phyloP scores from a whole-genome alignment of 35 echinoderm and acorn worm genomes.

The Lytechinus variegatus region DNA sequence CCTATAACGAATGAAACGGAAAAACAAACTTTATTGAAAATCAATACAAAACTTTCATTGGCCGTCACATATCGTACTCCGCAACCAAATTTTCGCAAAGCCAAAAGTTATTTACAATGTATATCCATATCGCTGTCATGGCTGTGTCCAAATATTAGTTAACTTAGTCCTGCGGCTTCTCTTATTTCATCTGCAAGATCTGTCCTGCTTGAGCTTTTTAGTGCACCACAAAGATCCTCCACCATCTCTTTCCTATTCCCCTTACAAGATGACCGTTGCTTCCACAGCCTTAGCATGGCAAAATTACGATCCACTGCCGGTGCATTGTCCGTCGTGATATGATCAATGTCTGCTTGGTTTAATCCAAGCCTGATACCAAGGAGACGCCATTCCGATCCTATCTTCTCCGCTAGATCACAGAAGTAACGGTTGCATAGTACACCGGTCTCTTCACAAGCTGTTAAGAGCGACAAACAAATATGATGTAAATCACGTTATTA shows the following conservation, averaged over 20 bases:
- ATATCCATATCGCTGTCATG: no score
- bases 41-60: no score
- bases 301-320: neutral
- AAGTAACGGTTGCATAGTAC: neutral
- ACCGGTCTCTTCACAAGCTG: neutral
- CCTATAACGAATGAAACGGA: no score
- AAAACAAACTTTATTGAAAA: no score
- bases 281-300: neutral
- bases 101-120: no score
- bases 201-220: neutral
- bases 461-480: no score
- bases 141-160: no score
- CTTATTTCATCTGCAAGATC: neutral
- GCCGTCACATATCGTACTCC: no score
- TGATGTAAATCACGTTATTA: no score
- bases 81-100: no score
- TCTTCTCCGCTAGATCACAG: constrained; percentile 28
- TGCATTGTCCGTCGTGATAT: no score
- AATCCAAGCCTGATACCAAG: neutral
- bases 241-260: neutral
- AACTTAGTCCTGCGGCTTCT: neutral
- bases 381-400: neutral
- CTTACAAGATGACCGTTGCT: neutral
- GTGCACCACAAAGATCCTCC: neutral
- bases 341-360: constrained; percentile 4